Evolutionary conservation across 1,140 invertebrate genomes (phyloP).

Genomic region (Saccostrea cuccullata): DNA sequence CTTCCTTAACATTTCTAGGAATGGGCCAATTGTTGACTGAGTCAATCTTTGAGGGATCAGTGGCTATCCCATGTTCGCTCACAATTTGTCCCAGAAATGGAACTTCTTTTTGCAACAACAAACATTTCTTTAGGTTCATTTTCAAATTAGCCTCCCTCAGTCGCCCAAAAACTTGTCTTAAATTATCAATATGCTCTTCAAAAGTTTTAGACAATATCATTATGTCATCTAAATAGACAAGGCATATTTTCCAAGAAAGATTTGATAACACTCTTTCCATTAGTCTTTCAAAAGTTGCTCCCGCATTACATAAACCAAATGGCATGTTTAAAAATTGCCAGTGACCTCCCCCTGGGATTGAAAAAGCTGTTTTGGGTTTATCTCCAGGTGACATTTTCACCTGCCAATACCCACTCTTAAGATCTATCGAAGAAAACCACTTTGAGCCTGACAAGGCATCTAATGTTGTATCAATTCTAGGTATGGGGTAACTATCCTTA

Average conservation of each 20-base stretch:
- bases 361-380: conserved; percentile 72
- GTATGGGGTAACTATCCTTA: conserved; percentile 80
- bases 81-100: conserved; percentile 44
- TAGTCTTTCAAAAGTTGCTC: conserved; percentile 32
- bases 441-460: conserved; percentile 70
- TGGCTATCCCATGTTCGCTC: not conserved
- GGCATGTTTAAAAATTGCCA: conserved; percentile 35
- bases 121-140: conserved; percentile 43
- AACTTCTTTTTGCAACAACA: not conserved
- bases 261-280: conserved; percentile 38
- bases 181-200: conserved; percentile 38
- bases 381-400: conserved; percentile 71
- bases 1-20: conserved; percentile 65
- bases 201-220: conserved; percentile 54
- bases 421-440: conserved; percentile 79
- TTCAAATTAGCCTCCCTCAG: conserved; percentile 44
- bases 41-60: conserved; percentile 13
- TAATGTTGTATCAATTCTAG: conserved; percentile 79
- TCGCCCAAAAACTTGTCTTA: conserved; percentile 59
- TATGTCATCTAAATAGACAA: conserved; percentile 58
- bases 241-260: conserved; percentile 40
- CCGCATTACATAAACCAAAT: conserved; percentile 30
- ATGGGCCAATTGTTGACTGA: conserved; percentile 66
- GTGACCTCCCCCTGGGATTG: conserved; percentile 30
- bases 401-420: conserved; percentile 73